Conservation (phyloP, 1,140 invertebrate species). For the Panagrolaimus sp. region DNA sequence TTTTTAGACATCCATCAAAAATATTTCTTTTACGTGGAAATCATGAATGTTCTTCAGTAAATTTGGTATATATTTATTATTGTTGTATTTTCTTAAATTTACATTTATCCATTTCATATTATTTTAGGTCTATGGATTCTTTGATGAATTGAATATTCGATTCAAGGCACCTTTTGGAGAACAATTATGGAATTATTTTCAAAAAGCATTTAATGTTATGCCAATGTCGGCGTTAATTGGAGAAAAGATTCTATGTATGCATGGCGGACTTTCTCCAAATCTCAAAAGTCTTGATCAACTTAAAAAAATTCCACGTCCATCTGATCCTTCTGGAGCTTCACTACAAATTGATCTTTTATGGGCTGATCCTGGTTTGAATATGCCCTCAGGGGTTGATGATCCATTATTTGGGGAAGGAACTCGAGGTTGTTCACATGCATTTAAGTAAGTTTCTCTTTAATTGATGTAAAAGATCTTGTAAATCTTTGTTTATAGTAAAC, state of each 20-base stretch:
- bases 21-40: conserved; percentile 68
- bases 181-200: conserved; percentile 62
- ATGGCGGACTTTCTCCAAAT: conserved; percentile 78
- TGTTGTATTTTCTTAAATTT: too few species aligned
- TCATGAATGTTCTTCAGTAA: conserved; percentile 68
- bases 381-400: background rate
- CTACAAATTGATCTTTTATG: conserved; percentile 90
- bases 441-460: background rate
- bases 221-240: conserved; percentile 73
- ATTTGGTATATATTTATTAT: conserved; percentile 42
- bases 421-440: conserved; percentile 5
- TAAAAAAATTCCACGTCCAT: conserved; percentile 66
- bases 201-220: conserved; percentile 57
- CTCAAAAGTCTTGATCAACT: conserved; percentile 63
- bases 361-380: conserved; percentile 74
- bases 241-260: conserved; percentile 78
- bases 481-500: background rate
- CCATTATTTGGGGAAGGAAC: background rate
- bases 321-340: conserved; percentile 66
- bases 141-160: conserved; percentile 27
- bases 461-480: too few species aligned
- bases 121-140: conserved; percentile 59
- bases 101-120: too few species aligned
- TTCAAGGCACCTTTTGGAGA: conserved; percentile 8
- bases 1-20: conserved; percentile 60